Evolutionary conservation across 2,888 invertebrate species (phyloP).

Genomic region (Troglohyphantes excavatus): DNA sequence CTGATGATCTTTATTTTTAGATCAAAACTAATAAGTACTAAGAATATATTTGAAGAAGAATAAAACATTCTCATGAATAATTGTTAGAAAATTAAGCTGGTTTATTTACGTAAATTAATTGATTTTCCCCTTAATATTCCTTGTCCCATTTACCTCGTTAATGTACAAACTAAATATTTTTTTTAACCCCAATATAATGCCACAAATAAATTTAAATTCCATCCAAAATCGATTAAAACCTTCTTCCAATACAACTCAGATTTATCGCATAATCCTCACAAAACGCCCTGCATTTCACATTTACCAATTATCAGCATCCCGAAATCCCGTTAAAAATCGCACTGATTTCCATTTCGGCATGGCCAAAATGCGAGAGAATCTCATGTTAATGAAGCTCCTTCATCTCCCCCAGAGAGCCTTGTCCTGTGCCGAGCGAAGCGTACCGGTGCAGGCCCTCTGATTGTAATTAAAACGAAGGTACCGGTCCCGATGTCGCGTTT

Average conservation of each 20-base stretch:
- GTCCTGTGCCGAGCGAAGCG: neutral
- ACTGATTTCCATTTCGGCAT: neutral
- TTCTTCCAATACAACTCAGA: neutral
- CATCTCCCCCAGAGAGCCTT: neutral
- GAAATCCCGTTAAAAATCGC: slow-evolving; percentile 26
- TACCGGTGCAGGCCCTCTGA: slow-evolving; percentile 34
- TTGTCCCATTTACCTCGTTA: too few relatives aligned
- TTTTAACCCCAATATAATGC: neutral
- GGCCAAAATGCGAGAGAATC: neutral
- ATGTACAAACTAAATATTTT: too few relatives aligned
- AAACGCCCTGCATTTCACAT: neutral
- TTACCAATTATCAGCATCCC: slow-evolving; percentile 28
- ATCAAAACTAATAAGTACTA: too few relatives aligned
- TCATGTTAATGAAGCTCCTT: slow-evolving; percentile 46
- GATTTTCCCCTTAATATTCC: too few relatives aligned
- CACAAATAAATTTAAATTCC: neutral
- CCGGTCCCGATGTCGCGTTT: slow-evolving; percentile 22
- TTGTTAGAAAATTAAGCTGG: too few relatives aligned
- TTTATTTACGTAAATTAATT: too few relatives aligned
- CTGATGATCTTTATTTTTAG: too few relatives aligned
- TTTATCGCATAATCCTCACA: neutral
- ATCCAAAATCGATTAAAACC: neutral
- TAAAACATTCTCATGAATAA: too few relatives aligned
- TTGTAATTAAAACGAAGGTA: slow-evolving; percentile 53
- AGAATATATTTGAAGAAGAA: too few relatives aligned